Evolutionary conservation across 2,113 vertebrate genomes (phyloP).

Genomic region (Saguinus imperator): DNA sequence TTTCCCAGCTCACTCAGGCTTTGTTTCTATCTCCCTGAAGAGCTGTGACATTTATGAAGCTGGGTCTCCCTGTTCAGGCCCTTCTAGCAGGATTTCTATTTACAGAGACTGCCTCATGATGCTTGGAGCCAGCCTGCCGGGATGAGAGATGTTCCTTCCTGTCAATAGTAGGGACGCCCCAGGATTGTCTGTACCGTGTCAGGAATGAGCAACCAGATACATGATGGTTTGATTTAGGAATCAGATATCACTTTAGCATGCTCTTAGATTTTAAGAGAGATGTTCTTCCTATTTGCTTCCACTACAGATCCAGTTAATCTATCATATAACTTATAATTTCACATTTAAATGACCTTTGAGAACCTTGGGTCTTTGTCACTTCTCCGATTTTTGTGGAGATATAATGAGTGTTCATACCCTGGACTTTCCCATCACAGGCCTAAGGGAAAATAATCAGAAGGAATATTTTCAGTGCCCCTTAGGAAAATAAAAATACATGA

Average conservation of each 20-base stretch:
- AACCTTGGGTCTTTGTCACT: neutral
- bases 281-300: slow-evolving; percentile 1
- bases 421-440: neutral
- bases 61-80: neutral
- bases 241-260: neutral
- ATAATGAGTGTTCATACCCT: neutral
- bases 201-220: slow-evolving; percentile 50
- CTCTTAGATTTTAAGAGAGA: neutral
- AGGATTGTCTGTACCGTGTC: slow-evolving; percentile 43
- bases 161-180: slow-evolving; percentile 8
- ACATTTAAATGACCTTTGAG: slow-evolving; percentile 25
- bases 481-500: neutral
- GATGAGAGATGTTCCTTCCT: slow-evolving; percentile 48
- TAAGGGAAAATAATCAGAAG: slow-evolving; percentile 37
- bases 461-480: neutral
- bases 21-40: neutral
- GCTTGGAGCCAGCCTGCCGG: neutral
- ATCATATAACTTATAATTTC: neutral
- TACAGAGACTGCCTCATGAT: slow-evolving; percentile 49
- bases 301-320: neutral
- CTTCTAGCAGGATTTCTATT: slow-evolving; percentile 58
- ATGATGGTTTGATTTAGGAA: neutral
- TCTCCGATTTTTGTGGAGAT: neutral
- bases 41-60: neutral
- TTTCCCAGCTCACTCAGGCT: neutral